These are phyloP conservation scores for Mesitornis unicolor DNA, from an alignment of 2,113 vertebrate genomes.

Conservation along the genomic window DNA sequence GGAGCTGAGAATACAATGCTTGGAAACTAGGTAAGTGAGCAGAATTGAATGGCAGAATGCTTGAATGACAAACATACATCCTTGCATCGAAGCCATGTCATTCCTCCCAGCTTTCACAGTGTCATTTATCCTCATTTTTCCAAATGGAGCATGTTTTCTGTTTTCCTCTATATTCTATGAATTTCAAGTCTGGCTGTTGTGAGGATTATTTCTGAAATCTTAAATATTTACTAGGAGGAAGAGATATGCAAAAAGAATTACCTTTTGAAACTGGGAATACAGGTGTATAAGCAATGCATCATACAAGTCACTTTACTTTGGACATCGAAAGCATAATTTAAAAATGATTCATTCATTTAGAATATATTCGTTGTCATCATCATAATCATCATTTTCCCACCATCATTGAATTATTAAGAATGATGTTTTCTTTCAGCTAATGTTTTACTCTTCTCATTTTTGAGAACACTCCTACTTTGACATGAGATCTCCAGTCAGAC, in stretches of 20 bases:
- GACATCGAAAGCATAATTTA: not conserved
- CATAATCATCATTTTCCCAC: not conserved
- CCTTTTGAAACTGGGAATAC: not conserved
- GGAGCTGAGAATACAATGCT: not conserved
- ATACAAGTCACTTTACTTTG: not conserved
- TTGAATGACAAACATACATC: not conserved
- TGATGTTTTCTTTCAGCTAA: not conserved
- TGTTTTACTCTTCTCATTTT: not conserved
- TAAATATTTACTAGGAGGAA: not conserved
- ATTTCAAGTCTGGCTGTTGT: not conserved
- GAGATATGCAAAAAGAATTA: not conserved
- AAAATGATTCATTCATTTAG: not conserved
- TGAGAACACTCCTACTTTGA: not conserved
- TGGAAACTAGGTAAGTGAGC: not conserved
- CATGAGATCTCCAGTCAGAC: not conserved
- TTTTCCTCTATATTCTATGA: not conserved
- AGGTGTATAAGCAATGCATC: not conserved
- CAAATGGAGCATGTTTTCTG: not conserved
- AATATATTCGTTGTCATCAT: not conserved
- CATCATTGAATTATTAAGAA: not conserved
- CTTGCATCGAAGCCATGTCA: not conserved
- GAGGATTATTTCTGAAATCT: not conserved
- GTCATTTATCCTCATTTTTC: accelerated
- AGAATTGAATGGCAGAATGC: not conserved
- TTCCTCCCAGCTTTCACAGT: not conserved